A percentile compares a stretch with the other conserved stretches of the same genome.
Evolutionary conservation across 2,888 invertebrate species (phyloP).

Genomic region (Philhelius pedissequus): DNA sequence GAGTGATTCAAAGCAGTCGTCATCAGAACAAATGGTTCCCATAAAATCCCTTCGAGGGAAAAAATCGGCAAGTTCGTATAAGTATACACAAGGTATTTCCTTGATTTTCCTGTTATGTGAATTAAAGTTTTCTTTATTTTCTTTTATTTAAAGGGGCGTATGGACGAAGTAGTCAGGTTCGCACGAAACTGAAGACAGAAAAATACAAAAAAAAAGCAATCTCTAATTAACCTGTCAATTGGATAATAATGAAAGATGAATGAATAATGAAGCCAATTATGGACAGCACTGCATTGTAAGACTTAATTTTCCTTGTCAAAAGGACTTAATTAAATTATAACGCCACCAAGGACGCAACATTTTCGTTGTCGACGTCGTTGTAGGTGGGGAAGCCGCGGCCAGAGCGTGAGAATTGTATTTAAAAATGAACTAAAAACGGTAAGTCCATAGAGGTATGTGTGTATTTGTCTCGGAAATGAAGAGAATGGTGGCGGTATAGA

Average conservation of each 20-base stretch:
- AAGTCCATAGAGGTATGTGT: not conserved
- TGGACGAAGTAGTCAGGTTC: no score
- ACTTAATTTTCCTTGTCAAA: constrained; percentile 67
- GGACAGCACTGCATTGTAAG: constrained; percentile 50
- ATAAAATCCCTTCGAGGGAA: not conserved
- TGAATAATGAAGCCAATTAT: constrained; percentile 74
- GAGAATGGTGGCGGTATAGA: not conserved
- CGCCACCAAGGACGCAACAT: constrained; percentile 42
- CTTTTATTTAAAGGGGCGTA: not conserved
- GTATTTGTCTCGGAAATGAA: not conserved
- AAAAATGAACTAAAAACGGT: constrained; percentile 18
- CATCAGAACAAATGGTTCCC: constrained; percentile 20
- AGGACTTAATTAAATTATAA: constrained; percentile 74
- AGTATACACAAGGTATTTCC: not conserved
- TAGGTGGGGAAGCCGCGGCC: not conserved
- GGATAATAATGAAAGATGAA: constrained; percentile 73
- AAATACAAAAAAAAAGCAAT: constrained; percentile 54
- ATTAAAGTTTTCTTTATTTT: constrained; percentile 17
- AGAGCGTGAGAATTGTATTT: constrained; percentile 15
- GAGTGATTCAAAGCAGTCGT: constrained; percentile 14
- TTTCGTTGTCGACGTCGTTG: not conserved
- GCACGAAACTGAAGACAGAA: not conserved
- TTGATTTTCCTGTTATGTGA: constrained; percentile 13
- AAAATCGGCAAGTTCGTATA: not conserved
- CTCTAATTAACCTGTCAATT: constrained; percentile 75